Conservation (phyloP, 2,797 vertebrate species). For the Nothura maculosa region DNA sequence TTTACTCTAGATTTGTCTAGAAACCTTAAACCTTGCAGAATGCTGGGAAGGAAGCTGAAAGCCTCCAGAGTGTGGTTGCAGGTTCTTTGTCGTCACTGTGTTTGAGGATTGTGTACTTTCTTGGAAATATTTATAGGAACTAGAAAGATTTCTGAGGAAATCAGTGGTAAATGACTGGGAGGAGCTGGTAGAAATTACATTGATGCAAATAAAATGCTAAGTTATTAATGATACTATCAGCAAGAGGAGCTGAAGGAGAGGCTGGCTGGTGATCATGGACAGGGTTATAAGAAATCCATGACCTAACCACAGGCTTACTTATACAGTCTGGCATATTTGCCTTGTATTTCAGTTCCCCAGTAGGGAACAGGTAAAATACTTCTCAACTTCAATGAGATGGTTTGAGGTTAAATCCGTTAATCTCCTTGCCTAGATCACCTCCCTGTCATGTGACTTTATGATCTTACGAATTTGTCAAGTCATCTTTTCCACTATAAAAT, state of each 20-base stretch:
- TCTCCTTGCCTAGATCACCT: not conserved
- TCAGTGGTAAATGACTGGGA: not conserved
- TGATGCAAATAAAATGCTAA: not conserved
- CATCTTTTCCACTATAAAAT: not conserved
- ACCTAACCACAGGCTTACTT: not conserved
- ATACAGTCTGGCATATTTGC: not conserved
- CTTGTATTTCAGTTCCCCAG: not conserved
- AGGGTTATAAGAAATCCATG: not conserved
- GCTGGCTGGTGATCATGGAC: not conserved
- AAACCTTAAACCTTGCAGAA: not conserved
- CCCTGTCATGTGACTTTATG: not conserved
- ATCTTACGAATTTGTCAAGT: not conserved
- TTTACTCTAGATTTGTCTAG: not conserved
- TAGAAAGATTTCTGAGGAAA: not conserved
- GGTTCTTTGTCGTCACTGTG: not conserved
- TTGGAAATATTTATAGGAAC: not conserved
- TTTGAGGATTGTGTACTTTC: not conserved
- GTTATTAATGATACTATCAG: not conserved
- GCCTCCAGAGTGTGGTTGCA: accelerated
- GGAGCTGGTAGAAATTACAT: not conserved
- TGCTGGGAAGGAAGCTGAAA: not conserved
- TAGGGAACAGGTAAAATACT: not conserved
- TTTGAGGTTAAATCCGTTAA: not conserved
- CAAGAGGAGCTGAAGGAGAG: not conserved
- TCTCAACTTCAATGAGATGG: not conserved